A percentile compares a stretch with the other conserved stretches of the same genome.
Conservation (phyloP, 2,797 vertebrate species). For the Sus cebifrons region DNA sequence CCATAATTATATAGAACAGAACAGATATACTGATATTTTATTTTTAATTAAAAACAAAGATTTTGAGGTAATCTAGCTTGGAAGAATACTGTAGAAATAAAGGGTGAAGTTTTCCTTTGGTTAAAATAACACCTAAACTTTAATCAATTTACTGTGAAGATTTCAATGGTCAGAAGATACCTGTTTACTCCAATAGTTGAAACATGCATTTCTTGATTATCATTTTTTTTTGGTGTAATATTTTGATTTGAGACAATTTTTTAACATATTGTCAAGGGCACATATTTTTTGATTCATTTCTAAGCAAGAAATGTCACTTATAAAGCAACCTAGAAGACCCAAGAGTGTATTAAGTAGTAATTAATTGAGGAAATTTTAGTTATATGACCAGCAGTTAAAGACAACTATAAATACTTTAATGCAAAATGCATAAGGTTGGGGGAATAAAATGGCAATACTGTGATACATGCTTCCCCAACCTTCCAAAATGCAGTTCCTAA, state of each 20-base stretch:
- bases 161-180: not conserved
- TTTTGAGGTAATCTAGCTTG: not conserved
- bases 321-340: conserved; percentile 50
- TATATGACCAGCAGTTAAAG: not conserved
- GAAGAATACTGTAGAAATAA: not conserved
- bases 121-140: conserved; percentile 45
- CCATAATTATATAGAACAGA: not conserved
- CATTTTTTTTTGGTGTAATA: not conserved
- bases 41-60: conserved; percentile 27
- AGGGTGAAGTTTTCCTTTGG: not conserved
- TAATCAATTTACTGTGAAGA: not conserved
- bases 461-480: not conserved
- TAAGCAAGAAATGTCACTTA: conserved; percentile 17
- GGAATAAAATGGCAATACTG: not conserved
- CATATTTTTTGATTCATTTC: conserved; percentile 24
- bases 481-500: conserved; percentile 48
- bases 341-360: conserved; percentile 13
- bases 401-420: not conserved
- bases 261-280: not conserved
- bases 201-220: not conserved
- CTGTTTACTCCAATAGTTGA: not conserved
- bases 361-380: conserved; percentile 7
- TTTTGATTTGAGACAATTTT: not conserved
- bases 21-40: not conserved
- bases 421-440: conserved; percentile 3